Evolutionary conservation across 1,140 invertebrate genomes (phyloP), one percentile per base, ranked within the genome.

Genomic region (Drosophila ambigua): DNA sequence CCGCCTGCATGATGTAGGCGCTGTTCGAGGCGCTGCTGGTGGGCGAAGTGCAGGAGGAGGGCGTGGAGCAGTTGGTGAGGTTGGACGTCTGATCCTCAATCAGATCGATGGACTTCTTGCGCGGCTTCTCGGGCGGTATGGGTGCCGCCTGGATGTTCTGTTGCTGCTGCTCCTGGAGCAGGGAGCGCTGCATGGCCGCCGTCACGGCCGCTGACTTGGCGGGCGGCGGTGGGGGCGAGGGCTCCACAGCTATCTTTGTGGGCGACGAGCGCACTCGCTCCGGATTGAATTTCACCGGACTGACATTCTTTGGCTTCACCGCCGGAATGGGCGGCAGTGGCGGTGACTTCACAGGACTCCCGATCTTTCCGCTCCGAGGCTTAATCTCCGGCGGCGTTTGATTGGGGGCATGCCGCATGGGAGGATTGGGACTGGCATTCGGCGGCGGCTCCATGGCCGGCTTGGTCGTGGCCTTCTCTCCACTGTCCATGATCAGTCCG

Each of bases 261-360:
- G 91, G 90, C 7, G 85, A 75, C 26, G 54, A 89, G 11, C 90
- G 81, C 55, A 84, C n/a, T 8, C 79, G 69, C 2, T 82, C 77
- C 26, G 77, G 52, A 68, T 85, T 79, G 45, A 81, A 82, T 71
- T 92, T 84, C 20, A 84, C 77, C 59, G 90, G 81, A 75, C 80
- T 80, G 45, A 91, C 73, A 44, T 90, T 89, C 68, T 88, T 85
- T 71, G 90, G 90, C 76, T 91, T 92, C 7, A 55, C 78, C 51
- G 83, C 78, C 46, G 91, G 91, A 57, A 92, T 92, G n/a, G 84
- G 91, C 45, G 92, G 91, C 67, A 90, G 52, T 16, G 92, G 91
- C 23, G 88, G 85, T 41, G 85, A 80, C 55, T 90, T 92, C 0
- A 92, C 90, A 0, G 92, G 92, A 63, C 92, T 92, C 15, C 81